These are phyloP conservation scores for Agrotis puta DNA, from an alignment of 2,888 invertebrate genomes.

Conservation along the genomic window DNA sequence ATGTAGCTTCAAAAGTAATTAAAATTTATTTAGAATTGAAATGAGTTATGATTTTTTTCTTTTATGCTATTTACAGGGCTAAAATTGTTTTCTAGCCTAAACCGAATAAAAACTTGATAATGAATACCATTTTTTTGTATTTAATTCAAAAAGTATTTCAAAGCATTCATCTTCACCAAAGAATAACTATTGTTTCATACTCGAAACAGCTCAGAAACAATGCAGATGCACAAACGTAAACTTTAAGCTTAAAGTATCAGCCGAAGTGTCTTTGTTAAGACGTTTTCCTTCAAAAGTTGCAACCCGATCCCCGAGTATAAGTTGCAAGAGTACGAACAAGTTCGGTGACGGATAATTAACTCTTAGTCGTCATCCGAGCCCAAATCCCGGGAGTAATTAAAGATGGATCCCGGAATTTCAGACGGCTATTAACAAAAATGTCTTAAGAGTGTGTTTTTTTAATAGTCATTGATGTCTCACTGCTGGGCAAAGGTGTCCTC, in stretches of 20 bases:
- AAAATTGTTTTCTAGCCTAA: background rate
- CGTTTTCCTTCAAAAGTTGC: constrained; percentile 46
- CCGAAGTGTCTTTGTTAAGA: constrained; percentile 46
- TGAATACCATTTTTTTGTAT: background rate
- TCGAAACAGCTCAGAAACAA: constrained; percentile 10
- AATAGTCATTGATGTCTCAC: background rate
- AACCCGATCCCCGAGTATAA: constrained; percentile 45
- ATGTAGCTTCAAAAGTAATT: constrained; percentile 4
- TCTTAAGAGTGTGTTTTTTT: background rate
- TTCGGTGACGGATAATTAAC: constrained; percentile 65
- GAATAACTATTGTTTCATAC: background rate
- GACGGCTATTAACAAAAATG: background rate
- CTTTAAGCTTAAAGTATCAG: constrained; percentile 19
- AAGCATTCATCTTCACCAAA: background rate
- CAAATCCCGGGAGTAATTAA: constrained; percentile 38
- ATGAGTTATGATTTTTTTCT: background rate
- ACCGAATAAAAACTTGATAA: background rate
- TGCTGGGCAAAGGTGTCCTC: no score
- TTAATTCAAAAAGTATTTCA: background rate
- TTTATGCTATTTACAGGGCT: background rate
- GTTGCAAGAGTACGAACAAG: constrained; percentile 49
- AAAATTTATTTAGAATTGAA: constrained; percentile 15
- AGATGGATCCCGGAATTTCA: constrained; percentile 19
- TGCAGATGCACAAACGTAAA: constrained; percentile 22
- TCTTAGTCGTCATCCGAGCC: constrained; percentile 46